Percentiles rank a stretch among this genome's conserved stretches.
These are phyloP conservation scores for Monochamus saltuarius DNA, from an alignment of 1,140 invertebrate genomes.

Conservation along the genomic window DNA sequence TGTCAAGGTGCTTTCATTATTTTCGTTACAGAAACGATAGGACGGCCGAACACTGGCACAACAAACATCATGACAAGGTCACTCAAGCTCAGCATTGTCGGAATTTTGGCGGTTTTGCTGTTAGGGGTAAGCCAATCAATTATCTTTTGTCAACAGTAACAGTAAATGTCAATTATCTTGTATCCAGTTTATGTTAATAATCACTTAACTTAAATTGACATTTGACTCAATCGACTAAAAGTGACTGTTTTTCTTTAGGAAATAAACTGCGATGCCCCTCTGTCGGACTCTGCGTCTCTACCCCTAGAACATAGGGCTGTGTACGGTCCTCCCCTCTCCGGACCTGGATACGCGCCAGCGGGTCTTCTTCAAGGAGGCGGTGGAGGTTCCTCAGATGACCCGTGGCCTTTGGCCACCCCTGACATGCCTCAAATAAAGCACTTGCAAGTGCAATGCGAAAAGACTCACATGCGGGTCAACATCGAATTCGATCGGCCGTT, in stretches of 20 bases:
- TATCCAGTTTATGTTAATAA: no score
- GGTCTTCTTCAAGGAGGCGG: constrained; percentile 49
- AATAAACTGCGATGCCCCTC: constrained; percentile 70
- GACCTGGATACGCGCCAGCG: constrained; percentile 57
- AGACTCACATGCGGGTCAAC: constrained; percentile 92
- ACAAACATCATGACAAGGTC: constrained; percentile 40
- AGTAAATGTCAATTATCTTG: no score
- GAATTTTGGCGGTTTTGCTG: constrained; percentile 32
- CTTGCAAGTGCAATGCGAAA: constrained; percentile 92
- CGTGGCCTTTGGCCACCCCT: constrained; percentile 79
- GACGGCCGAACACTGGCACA: constrained; percentile 36
- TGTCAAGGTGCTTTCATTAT: constrained; percentile 38
- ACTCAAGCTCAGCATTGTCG: constrained; percentile 34
- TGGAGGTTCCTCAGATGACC: constrained; percentile 61
- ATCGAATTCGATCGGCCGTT: constrained; percentile 94
- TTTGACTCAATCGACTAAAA: no score
- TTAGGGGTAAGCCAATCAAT: constrained; percentile 37
- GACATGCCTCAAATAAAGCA: constrained; percentile 91
- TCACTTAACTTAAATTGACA: not conserved
- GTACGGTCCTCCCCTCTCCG: constrained; percentile 69
- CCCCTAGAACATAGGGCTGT: constrained; percentile 76
- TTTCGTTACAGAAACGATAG: constrained; percentile 41
- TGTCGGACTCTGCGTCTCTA: constrained; percentile 74
- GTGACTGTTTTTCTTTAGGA: constrained; percentile 54
- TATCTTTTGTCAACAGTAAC: no score